Evolutionary conservation across 2,797 vertebrate genomes (phyloP).

Genomic region (Podarcis siculus): DNA sequence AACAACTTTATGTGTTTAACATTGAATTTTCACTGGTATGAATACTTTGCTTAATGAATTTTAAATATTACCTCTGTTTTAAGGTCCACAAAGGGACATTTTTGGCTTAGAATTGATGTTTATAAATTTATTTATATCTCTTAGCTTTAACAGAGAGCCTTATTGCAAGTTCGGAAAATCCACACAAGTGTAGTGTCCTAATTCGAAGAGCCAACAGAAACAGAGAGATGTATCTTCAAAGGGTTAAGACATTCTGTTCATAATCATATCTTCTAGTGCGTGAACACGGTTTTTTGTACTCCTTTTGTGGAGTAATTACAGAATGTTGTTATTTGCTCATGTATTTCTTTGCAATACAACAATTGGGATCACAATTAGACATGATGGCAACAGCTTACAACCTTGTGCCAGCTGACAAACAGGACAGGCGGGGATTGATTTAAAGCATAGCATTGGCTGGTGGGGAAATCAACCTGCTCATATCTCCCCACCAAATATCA

Average conservation of each 20-base stretch:
- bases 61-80: not conserved
- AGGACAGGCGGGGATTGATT: not conserved
- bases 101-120: not conserved
- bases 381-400: not conserved
- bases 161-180: not conserved
- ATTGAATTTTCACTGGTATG: not conserved
- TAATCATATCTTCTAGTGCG: not conserved
- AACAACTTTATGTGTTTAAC: not conserved
- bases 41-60: not conserved
- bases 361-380: not conserved
- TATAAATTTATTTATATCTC: not conserved
- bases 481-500: not conserved
- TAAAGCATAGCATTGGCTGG: not conserved
- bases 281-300: not conserved
- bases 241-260: not conserved
- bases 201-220: not conserved
- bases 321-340: not conserved
- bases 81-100: not conserved
- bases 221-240: not conserved
- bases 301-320: not conserved
- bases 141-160: not conserved
- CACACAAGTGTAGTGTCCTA: not conserved
- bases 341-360: not conserved
- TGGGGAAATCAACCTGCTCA: not conserved
- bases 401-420: not conserved